Evolutionary conservation across 2,113 vertebrate genomes (phyloP), one percentile per base, ranked within the genome.

Genomic region (Camelus bactrianus): DNA sequence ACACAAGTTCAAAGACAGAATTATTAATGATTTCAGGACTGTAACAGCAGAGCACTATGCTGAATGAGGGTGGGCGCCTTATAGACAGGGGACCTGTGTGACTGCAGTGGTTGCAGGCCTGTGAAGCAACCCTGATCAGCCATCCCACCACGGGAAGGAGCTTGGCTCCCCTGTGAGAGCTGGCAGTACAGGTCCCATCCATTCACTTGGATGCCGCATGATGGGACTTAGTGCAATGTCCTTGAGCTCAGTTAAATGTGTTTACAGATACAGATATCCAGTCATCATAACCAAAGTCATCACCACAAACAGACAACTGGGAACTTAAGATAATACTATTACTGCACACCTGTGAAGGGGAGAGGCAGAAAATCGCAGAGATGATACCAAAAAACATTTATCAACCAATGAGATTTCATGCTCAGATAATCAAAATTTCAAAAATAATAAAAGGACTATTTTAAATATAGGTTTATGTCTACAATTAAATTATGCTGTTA

Each of bases 231-330:
- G 73, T 64, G 1, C 67, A 48, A 6, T n/a, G 75, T 62, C 75
- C 7, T 12, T 38, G 76, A 79, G 17, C 26, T 24, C n/a, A 64
- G 14, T 32, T 48, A 65, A 67, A 12, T 38, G n/a, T 52, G 7
- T 60, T 73, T 65, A n/a, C 3, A 79, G 73, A 54, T 73, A 65
- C 69, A 67, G 30, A 46, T 89, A 50, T 80, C 58, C 62, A 13
- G 24, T 84, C 69, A 14, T 84, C 69, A 19, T 85, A 86, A 91
- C 72, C 52, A 84, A 91, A 58, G 35, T 65, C 48, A 67, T 76
- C 20, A 56, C 30, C 46, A 50, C 16, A 91, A 69, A 69, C 24
- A 38, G n/a, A 48, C 58, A 54, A 12, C 28, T 80, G 48, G 46
- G 15, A 69, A 67, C 76, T 84, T 65, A 65, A 91, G 8, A 56